These are phyloP conservation scores for Ophion ellenae DNA, from an alignment of 2,888 invertebrate species.

Conservation along the genomic window DNA sequence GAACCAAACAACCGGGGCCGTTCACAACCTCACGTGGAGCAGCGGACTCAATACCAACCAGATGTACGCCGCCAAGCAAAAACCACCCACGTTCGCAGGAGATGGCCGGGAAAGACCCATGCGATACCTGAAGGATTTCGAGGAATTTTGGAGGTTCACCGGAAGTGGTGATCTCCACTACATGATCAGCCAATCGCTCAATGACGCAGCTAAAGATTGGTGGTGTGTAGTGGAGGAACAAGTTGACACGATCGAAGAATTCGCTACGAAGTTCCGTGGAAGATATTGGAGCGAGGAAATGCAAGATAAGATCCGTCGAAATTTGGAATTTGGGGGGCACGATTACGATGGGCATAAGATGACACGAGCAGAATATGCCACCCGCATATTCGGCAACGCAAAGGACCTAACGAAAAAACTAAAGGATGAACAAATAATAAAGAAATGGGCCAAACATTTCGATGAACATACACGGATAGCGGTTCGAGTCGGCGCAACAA, in stretches of 20 bases:
- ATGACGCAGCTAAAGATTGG: background rate
- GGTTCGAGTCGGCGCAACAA: background rate
- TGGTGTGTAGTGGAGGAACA: too few species aligned
- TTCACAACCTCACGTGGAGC: background rate
- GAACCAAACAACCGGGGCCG: background rate
- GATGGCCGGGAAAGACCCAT: background rate
- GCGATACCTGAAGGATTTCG: background rate
- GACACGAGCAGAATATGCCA: too few species aligned
- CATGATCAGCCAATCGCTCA: background rate
- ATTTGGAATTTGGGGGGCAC: too few species aligned
- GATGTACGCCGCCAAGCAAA: background rate
- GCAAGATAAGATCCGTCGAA: too few species aligned
- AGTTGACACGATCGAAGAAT: too few species aligned
- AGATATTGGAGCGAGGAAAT: too few species aligned
- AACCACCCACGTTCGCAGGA: background rate
- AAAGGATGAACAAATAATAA: too few species aligned
- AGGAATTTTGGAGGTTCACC: background rate
- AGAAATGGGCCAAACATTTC: background rate
- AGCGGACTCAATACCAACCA: background rate
- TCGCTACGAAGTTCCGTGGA: too few species aligned
- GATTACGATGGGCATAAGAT: too few species aligned
- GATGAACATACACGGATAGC: background rate
- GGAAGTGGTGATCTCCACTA: background rate
- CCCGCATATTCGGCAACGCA: too few species aligned
- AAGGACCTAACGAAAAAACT: too few species aligned